phyloP scores from a whole-genome alignment of 2,888 invertebrate genomes.

The Tinea semifulvella region DNA sequence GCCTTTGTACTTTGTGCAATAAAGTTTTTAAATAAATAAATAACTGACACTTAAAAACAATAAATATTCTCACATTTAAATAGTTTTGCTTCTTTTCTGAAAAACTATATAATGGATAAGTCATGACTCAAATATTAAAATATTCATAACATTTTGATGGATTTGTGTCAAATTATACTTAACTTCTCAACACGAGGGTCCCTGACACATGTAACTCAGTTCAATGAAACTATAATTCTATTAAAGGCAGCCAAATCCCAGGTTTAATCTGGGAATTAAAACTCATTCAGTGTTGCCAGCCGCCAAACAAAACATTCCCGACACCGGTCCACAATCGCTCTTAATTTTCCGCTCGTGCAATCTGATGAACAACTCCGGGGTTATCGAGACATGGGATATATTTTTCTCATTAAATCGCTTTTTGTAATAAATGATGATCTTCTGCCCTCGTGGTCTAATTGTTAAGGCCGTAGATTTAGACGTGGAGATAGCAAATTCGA shows the following conservation, averaged over 20 bases:
- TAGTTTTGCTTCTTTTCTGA: no score
- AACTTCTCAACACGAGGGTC: not conserved
- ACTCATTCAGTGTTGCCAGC: slow-evolving; percentile 13
- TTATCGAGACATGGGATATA: not conserved
- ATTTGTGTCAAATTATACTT: no score
- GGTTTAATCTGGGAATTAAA: slow-evolving; percentile 33
- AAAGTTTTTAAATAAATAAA: no score
- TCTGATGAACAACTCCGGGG: not conserved
- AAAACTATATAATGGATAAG: no score
- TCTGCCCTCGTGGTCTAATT: no score
- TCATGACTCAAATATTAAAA: no score
- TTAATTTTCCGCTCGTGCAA: slow-evolving; percentile 61
- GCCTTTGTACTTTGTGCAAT: no score
- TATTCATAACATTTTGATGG: no score
- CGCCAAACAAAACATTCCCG: slow-evolving; percentile 32
- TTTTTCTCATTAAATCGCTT: not conserved
- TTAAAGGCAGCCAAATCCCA: slow-evolving; percentile 13
- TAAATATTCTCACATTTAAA: no score
- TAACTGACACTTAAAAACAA: no score
- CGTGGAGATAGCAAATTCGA: no score
- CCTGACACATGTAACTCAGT: slow-evolving; percentile 6
- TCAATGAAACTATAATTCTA: slow-evolving; percentile 6
- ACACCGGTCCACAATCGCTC: slow-evolving; percentile 47
- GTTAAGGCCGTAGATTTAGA: no score
- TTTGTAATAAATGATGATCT: not conserved